Conservation (phyloP, 1,140 invertebrate genomes). For the Steinernema khuongi region DNA sequence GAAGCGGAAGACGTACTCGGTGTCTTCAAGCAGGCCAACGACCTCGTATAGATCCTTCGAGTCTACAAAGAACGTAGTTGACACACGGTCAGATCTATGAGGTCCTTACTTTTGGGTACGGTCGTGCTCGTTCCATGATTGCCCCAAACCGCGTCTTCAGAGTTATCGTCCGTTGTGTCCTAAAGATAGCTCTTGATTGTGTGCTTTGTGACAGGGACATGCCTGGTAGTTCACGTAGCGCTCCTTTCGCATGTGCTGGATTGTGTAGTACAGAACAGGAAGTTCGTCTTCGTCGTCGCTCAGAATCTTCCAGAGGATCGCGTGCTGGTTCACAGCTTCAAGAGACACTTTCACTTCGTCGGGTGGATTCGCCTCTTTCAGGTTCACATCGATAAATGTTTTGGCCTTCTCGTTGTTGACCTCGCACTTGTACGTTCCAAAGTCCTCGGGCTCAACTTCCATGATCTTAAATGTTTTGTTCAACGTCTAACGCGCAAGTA, state of each 20-base stretch:
- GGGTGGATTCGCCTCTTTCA: conserved; percentile 38
- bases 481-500: neutral
- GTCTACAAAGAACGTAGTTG: conserved; percentile 23
- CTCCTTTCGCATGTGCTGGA: conserved; percentile 30
- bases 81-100: no score
- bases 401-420: conserved; percentile 40
- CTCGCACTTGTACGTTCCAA: conserved; percentile 33
- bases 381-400: conserved; percentile 24
- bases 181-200: neutral
- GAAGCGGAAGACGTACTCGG: conserved; percentile 37
- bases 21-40: conserved; percentile 24
- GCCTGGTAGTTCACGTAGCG: conserved; percentile 18
- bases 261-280: conserved; percentile 24
- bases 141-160: conserved; percentile 18
- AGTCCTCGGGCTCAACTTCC: conserved; percentile 27
- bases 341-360: conserved; percentile 30
- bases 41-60: conserved; percentile 30
- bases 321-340: conserved; percentile 20
- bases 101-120: conserved; percentile 13
- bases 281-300: conserved; percentile 29
- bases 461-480: conserved; percentile 26
- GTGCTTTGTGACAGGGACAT: neutral
- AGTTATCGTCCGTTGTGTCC: conserved; percentile 10
- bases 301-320: conserved; percentile 30
- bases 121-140: conserved; percentile 20